phyloP scores from a whole-genome alignment of 2,888 invertebrate species.

The Archips xylosteana region DNA sequence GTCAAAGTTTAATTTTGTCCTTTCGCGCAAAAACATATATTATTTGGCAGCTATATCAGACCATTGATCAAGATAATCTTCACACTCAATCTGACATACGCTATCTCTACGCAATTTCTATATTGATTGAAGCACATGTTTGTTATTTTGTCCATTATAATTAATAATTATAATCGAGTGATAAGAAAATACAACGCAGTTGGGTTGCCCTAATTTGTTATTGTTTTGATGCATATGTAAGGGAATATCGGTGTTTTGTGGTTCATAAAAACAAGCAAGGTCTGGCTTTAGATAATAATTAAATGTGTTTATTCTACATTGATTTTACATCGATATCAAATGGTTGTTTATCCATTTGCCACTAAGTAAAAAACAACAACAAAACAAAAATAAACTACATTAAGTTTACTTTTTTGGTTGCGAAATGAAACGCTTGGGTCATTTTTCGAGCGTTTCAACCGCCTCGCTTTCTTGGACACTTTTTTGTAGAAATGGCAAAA shows the following conservation, averaged over 20 bases:
- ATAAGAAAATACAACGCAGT: constrained; percentile 9
- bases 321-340: neutral
- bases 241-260: constrained; percentile 1
- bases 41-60: constrained; percentile 13
- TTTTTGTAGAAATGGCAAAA: too few species aligned
- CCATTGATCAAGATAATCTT: constrained; percentile 20
- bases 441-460: too few species aligned
- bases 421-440: too few species aligned
- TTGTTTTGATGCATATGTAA: constrained; percentile 16
- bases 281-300: neutral
- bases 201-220: constrained; percentile 10
- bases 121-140: neutral
- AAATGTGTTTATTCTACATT: neutral
- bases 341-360: neutral
- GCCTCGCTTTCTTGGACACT: too few species aligned
- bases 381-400: too few species aligned
- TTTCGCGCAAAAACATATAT: neutral
- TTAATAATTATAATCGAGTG: constrained; percentile 5
- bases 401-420: too few species aligned
- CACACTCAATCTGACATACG: constrained; percentile 5
- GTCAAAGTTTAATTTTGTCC: neutral
- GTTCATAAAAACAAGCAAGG: neutral
- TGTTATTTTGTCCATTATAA: constrained; percentile 1
- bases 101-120: neutral
- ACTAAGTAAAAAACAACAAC: too few species aligned